These are phyloP conservation scores for Tipula confusa DNA, from an alignment of 2,888 invertebrate species.

Conservation along the genomic window DNA sequence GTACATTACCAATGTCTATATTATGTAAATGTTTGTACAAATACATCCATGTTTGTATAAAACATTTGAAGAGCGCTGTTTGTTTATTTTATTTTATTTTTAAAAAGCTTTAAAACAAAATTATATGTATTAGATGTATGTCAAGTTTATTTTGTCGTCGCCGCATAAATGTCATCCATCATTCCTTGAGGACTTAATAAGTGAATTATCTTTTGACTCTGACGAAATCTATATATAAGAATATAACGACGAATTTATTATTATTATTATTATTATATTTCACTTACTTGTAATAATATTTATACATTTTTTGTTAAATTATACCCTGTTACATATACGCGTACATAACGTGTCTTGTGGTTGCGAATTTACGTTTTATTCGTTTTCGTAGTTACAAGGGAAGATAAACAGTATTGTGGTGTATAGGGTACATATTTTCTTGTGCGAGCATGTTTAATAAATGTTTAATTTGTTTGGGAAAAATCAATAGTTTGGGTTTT, in stretches of 20 bases:
- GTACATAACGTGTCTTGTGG: neutral
- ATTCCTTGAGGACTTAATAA: neutral
- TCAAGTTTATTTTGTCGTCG: neutral
- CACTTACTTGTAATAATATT: neutral
- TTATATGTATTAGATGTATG: neutral
- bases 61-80: neutral
- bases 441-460: no score
- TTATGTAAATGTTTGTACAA: no score
- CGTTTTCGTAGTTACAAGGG: neutral
- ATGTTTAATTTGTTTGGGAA: neutral
- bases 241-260: neutral
- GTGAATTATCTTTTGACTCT: neutral
- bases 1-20: no score
- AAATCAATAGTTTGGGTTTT: neutral
- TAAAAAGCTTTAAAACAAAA: neutral
- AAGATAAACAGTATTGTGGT: neutral
- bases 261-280: neutral
- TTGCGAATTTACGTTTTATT: neutral
- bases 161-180: neutral
- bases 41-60: neutral
- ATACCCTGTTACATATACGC: neutral
- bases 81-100: neutral
- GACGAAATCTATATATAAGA: neutral
- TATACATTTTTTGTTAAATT: neutral
- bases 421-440: neutral